A percentile compares a stretch with the other conserved stretches of the same genome.
phyloP scores from a whole-genome alignment of 2,797 vertebrate species.

The Simalia tracyae region DNA sequence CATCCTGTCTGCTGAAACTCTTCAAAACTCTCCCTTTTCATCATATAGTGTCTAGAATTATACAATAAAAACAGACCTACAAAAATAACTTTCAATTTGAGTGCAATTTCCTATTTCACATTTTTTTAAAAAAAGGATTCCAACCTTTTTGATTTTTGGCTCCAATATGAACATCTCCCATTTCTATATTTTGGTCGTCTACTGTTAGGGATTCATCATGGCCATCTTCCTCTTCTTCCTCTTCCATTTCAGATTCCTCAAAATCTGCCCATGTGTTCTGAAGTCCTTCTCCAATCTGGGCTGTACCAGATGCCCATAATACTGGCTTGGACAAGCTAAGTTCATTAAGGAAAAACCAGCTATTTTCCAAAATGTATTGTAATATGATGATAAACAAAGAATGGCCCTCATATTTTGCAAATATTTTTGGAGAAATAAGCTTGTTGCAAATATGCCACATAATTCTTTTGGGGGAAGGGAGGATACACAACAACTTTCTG shows the following conservation, averaged over 20 bases:
- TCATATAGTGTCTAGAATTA: background rate
- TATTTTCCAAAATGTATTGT: background rate
- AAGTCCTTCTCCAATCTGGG: slow-evolving; percentile 86
- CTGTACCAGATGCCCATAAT: slow-evolving; percentile 84
- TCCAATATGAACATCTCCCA: slow-evolving; percentile 32
- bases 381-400: background rate
- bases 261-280: slow-evolving; percentile 87
- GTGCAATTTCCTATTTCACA: background rate
- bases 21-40: background rate
- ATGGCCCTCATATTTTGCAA: background rate
- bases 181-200: slow-evolving; percentile 59
- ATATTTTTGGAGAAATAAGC: background rate
- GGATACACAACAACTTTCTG: background rate
- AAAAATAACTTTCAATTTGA: background rate
- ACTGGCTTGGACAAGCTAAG: slow-evolving; percentile 75
- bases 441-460: background rate
- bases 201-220: slow-evolving; percentile 56
- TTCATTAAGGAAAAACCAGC: slow-evolving; percentile 74
- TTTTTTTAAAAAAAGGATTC: background rate
- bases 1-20: background rate
- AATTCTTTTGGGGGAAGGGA: background rate
- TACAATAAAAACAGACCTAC: background rate
- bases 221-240: slow-evolving; percentile 68
- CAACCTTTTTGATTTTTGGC: slow-evolving; percentile 52
- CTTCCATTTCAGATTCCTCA: slow-evolving; percentile 79